phyloP scores from a whole-genome alignment of 2,113 vertebrate genomes.

The Paramormyrops kingsleyae region DNA sequence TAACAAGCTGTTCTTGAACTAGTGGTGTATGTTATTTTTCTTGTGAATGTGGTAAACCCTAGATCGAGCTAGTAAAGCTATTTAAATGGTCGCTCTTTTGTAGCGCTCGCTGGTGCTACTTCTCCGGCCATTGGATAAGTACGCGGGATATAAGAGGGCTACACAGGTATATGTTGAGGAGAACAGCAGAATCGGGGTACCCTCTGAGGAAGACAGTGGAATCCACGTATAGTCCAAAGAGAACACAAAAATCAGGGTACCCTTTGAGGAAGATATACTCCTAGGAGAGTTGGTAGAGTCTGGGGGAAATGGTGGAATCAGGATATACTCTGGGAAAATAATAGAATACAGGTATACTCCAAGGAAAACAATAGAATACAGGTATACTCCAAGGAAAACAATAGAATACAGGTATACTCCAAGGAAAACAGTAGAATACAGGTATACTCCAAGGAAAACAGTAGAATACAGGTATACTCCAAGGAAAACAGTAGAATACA shows the following conservation, averaged over 20 bases:
- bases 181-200: too few species aligned
- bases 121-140: too few species aligned
- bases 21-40: too few species aligned
- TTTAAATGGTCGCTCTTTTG: too few species aligned
- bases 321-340: neutral
- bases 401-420: too few species aligned
- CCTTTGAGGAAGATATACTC: neutral
- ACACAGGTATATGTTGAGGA: neutral
- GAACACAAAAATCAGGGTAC: neutral
- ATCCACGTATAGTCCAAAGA: too few species aligned
- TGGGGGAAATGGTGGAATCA: neutral
- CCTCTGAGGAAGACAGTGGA: too few species aligned
- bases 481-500: neutral
- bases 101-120: too few species aligned
- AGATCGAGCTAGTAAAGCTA: too few species aligned
- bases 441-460: neutral
- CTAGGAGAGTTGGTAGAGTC: neutral
- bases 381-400: neutral
- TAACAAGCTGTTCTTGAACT: too few species aligned
- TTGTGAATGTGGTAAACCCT: too few species aligned
- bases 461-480: too few species aligned
- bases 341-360: neutral
- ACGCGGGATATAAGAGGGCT: neutral
- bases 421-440: neutral
- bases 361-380: neutral